Evolutionary conservation across 2,113 vertebrate genomes (phyloP).

Genomic region (Psilopsiagon aurifrons): DNA sequence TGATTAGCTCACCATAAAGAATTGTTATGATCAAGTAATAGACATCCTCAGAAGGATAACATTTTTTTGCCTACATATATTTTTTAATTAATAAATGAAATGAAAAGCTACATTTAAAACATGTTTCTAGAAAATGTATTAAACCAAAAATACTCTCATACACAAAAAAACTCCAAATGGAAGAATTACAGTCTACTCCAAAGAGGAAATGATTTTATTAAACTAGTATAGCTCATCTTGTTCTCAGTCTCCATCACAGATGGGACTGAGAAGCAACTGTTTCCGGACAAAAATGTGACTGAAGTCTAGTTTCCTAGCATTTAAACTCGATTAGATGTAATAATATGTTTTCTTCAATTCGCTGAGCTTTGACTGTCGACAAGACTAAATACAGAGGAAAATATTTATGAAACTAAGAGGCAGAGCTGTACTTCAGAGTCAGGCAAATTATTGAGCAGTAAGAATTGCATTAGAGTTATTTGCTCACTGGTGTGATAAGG

Average conservation of each 20-base stretch:
- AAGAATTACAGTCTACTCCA: not conserved
- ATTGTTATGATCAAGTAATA: not conserved
- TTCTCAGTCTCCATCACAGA: constrained; percentile 18
- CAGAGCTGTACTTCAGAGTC: constrained; percentile 23
- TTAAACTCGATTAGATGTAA: constrained; percentile 57
- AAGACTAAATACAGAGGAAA: constrained; percentile 38
- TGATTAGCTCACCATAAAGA: not conserved
- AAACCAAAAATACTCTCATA: not conserved
- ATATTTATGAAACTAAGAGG: constrained; percentile 45
- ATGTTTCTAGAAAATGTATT: not conserved
- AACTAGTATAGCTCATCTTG: constrained; percentile 17
- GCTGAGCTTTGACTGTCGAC: constrained; percentile 49
- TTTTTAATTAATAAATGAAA: not conserved
- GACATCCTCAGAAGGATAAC: not conserved
- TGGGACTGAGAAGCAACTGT: constrained; percentile 23
- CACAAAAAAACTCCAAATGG: not conserved
- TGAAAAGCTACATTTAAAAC: not conserved
- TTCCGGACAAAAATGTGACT: constrained; percentile 40
- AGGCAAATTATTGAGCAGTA: constrained; percentile 34
- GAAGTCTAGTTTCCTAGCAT: constrained; percentile 32
- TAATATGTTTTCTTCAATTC: constrained; percentile 43
- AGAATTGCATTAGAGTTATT: not conserved
- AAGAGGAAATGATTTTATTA: not conserved
- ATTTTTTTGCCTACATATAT: not conserved
- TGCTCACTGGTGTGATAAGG: not conserved